Conservation (phyloP, 2,888 invertebrate species). For the Callimorpha dominula region DNA sequence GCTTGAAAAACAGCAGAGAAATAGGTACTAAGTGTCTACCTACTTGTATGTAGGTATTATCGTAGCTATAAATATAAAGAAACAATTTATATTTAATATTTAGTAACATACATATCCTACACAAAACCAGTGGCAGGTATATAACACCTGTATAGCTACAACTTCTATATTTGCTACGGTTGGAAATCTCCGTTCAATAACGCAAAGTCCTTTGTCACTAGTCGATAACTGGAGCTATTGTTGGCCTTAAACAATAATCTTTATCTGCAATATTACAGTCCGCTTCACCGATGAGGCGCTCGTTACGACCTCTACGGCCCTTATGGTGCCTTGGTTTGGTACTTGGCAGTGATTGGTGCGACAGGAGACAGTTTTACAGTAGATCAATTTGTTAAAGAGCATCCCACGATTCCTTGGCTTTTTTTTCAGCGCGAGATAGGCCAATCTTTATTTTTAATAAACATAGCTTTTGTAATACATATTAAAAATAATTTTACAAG, state of each 20-base stretch:
- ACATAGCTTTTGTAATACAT: neutral
- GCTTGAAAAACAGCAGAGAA: too few relatives aligned
- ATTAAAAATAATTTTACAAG: too few relatives aligned
- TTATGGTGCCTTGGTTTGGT: slow-evolving; percentile 5
- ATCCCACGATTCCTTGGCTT: neutral
- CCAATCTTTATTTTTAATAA: neutral
- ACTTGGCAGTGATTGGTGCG: slow-evolving; percentile 2
- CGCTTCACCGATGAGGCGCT: slow-evolving; percentile 48
- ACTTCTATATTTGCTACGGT: neutral
- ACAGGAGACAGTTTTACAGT: slow-evolving; percentile 4
- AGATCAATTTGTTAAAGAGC: slow-evolving; percentile 1
- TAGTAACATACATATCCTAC: neutral
- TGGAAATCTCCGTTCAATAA: slow-evolving; percentile 30
- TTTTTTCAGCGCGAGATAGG: neutral
- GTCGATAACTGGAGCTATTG: slow-evolving; percentile 50
- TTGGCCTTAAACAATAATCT: slow-evolving; percentile 59
- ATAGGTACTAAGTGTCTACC: too few relatives aligned
- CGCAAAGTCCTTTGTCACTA: slow-evolving; percentile 36
- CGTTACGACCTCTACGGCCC: slow-evolving; percentile 24
- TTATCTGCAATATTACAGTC: slow-evolving; percentile 57
- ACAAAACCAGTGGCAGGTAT: slow-evolving; percentile 5
- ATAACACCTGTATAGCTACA: slow-evolving; percentile 8
- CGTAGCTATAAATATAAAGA: too few relatives aligned
- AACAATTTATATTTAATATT: neutral
- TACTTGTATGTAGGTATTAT: too few relatives aligned